These are phyloP conservation scores for Phalanger gymnotis DNA, from an alignment of 2,797 vertebrate species.

Conservation along the genomic window DNA sequence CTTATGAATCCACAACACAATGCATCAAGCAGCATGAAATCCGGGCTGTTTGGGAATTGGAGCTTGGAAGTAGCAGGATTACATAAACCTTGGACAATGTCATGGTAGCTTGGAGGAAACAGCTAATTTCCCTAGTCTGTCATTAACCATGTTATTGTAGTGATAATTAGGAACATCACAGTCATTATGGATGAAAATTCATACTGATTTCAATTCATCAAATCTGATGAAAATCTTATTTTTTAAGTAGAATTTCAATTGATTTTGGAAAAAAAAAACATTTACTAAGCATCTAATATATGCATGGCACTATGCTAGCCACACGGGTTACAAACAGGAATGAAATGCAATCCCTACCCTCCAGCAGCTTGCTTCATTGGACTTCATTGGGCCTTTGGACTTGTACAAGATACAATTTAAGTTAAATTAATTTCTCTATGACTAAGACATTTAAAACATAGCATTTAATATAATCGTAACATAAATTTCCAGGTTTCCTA, in stretches of 20 bases:
- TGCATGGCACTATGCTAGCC: neutral
- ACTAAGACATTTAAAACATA: conserved; percentile 52
- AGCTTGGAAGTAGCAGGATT: neutral
- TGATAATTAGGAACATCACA: neutral
- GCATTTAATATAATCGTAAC: conserved; percentile 62
- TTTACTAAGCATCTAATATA: neutral
- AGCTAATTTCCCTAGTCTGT: conserved; percentile 25
- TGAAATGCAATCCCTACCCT: neutral
- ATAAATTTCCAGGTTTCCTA: conserved; percentile 68
- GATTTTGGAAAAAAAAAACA: neutral
- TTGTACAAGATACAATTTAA: conserved; percentile 52
- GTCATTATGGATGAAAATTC: conserved; percentile 15
- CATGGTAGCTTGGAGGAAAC: neutral
- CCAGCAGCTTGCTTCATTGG: neutral
- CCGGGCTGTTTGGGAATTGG: conserved; percentile 28
- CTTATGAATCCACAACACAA: neutral
- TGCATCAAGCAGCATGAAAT: conserved; percentile 26
- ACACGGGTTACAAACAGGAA: neutral
- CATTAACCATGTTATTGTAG: neutral
- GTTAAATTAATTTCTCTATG: conserved; percentile 57
- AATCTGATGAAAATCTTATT: conserved; percentile 36
- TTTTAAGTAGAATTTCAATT: conserved; percentile 38
- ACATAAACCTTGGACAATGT: conserved; percentile 13
- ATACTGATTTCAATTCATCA: neutral
- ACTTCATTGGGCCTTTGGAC: conserved; percentile 43